Conservation (phyloP, 1,140 invertebrate species). For the Heliconius congener region DNA sequence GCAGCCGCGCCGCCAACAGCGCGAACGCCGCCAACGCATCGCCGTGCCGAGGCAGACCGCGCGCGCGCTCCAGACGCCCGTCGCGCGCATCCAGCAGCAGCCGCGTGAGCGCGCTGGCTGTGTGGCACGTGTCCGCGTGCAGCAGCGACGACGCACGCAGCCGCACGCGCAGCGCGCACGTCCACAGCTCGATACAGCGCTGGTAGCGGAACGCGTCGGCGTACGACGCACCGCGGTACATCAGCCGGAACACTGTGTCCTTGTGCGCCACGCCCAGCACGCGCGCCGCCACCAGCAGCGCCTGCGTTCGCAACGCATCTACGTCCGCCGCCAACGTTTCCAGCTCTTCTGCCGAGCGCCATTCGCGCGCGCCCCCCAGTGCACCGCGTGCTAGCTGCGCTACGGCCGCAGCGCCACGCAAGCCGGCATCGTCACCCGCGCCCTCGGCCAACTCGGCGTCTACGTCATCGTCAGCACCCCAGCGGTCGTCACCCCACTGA, state of each 20-base stretch:
- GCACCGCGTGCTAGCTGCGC: slow-evolving; percentile 79
- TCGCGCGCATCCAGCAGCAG: slow-evolving; percentile 90
- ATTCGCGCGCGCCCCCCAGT: slow-evolving; percentile 86
- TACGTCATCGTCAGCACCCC: slow-evolving; percentile 40
- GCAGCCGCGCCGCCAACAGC: slow-evolving; percentile 78
- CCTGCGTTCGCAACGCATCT: slow-evolving; percentile 91
- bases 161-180: slow-evolving; percentile 87
- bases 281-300: slow-evolving; percentile 90
- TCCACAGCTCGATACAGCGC: slow-evolving; percentile 92
- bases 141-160: slow-evolving; percentile 69
- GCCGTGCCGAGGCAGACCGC: slow-evolving; percentile 83
- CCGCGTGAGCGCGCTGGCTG: slow-evolving; percentile 89
- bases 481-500: slow-evolving; percentile 49
- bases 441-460: slow-evolving; percentile 11
- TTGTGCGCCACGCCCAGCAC: slow-evolving; percentile 91
- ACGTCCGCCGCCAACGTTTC: slow-evolving; percentile 85
- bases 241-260: slow-evolving; percentile 90
- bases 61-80: slow-evolving; percentile 82
- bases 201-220: slow-evolving; percentile 92
- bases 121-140: slow-evolving; percentile 86
- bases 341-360: slow-evolving; percentile 86
- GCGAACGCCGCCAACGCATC: slow-evolving; percentile 87
- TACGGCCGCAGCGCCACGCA: slow-evolving; percentile 59
- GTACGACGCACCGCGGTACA: slow-evolving; percentile 90
- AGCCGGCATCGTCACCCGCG: slow-evolving; percentile 47